Percentiles rank a stretch among this genome's conserved stretches.
These are phyloP conservation scores for Creontiades dilutus DNA, from an alignment of 2,888 invertebrate genomes.

Conservation along the genomic window DNA sequence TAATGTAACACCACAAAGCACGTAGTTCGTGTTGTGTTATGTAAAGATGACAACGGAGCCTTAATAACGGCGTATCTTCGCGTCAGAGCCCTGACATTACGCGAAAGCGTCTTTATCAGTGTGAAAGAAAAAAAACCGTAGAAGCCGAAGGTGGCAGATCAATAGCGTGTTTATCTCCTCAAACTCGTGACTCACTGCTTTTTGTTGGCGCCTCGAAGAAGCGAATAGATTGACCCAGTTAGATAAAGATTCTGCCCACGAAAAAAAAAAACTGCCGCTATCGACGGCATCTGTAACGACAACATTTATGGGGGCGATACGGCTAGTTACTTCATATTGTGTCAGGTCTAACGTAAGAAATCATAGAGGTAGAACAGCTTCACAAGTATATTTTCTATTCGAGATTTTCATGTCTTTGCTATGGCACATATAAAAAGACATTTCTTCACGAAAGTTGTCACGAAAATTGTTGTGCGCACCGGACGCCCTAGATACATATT, in stretches of 20 bases:
- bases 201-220: background rate
- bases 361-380: no score
- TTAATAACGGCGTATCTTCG: background rate
- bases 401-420: no score
- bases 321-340: no score
- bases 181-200: slow-evolving; percentile 20
- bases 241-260: background rate
- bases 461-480: no score
- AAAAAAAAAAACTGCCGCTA: background rate
- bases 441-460: no score
- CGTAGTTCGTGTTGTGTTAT: background rate
- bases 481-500: no score
- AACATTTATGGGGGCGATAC: background rate
- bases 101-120: slow-evolving; percentile 25
- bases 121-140: background rate
- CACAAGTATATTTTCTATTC: no score
- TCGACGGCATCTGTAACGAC: background rate
- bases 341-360: no score
- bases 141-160: slow-evolving; percentile 6
- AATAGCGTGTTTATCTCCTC: slow-evolving; percentile 12
- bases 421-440: no score
- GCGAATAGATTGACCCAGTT: slow-evolving; percentile 25
- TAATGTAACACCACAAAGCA: background rate
- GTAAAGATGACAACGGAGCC: background rate
- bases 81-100: slow-evolving; percentile 7